phyloP scores from a whole-genome alignment of 2,113 vertebrate genomes.

The Gymnarchus niloticus region DNA sequence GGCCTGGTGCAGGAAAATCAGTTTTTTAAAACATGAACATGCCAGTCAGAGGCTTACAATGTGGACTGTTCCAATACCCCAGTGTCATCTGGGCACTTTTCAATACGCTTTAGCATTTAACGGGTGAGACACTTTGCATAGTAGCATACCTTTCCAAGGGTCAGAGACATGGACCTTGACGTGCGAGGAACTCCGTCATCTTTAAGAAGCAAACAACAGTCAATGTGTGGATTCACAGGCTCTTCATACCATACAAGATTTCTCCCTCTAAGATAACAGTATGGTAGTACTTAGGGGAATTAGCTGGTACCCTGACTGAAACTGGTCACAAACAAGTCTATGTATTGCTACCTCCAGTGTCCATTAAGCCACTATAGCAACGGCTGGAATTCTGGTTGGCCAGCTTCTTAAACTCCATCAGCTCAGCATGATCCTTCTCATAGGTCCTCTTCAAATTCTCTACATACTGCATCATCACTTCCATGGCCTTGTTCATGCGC shows the following conservation, averaged over 20 bases:
- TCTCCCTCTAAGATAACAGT: neutral
- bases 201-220: conserved; percentile 47
- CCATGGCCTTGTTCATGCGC: conserved; percentile 93
- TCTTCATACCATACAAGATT: neutral
- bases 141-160: conserved; percentile 82
- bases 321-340: neutral
- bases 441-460: conserved; percentile 96
- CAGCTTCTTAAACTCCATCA: conserved; percentile 95
- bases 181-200: conserved; percentile 88
- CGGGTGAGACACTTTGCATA: neutral
- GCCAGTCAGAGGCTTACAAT: neutral
- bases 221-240: neutral
- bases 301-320: neutral
- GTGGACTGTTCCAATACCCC: neutral
- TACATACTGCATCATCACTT: conserved; percentile 98
- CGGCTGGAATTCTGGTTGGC: conserved; percentile 95
- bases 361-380: conserved; percentile 75
- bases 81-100: neutral
- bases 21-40: neutral
- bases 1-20: conserved; percentile 60
- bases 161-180: conserved; percentile 86
- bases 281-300: neutral
- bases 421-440: conserved; percentile 92
- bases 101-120: neutral
- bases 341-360: conserved; percentile 59